Percentiles rank a stretch among this genome's conserved stretches.
phyloP scores from a whole-genome alignment of 2,888 invertebrate genomes.

The Drosophila austrosaltans region DNA sequence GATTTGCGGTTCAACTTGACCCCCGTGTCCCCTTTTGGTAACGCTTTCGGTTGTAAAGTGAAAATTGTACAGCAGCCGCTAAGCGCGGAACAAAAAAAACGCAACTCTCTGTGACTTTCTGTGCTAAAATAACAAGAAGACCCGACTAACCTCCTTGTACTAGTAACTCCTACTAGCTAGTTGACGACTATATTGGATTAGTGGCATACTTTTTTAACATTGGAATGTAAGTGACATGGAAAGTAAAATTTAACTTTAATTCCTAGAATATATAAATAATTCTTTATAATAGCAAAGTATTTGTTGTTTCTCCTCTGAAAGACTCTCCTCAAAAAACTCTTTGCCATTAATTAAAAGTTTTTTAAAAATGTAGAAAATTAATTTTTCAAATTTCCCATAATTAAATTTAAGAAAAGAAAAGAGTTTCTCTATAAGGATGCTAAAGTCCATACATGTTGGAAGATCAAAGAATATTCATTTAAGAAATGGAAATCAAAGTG shows the following conservation, averaged over 20 bases:
- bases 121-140: conserved; percentile 44
- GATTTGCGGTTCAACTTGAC: conserved; percentile 58
- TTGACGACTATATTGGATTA: conserved; percentile 39
- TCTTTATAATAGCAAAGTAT: not conserved
- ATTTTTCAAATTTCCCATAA: not conserved
- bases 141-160: conserved; percentile 29
- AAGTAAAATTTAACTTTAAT: conserved; percentile 1
- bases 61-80: conserved; percentile 53
- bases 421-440: not conserved
- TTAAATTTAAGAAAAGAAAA: not conserved
- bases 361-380: not conserved
- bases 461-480: not conserved
- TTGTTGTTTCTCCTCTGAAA: not conserved
- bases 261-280: not conserved
- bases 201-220: conserved; percentile 31
- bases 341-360: not conserved
- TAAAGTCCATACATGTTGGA: not conserved
- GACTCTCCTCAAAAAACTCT: not conserved
- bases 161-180: not conserved
- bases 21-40: conserved; percentile 40
- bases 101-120: conserved; percentile 19
- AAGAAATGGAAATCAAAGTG: not conserved
- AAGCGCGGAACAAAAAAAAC: conserved; percentile 46
- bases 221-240: conserved; percentile 35
- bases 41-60: conserved; percentile 57